Evolutionary conservation across 2,888 invertebrate genomes (phyloP).

Genomic region (Lepidochitona cinerea): DNA sequence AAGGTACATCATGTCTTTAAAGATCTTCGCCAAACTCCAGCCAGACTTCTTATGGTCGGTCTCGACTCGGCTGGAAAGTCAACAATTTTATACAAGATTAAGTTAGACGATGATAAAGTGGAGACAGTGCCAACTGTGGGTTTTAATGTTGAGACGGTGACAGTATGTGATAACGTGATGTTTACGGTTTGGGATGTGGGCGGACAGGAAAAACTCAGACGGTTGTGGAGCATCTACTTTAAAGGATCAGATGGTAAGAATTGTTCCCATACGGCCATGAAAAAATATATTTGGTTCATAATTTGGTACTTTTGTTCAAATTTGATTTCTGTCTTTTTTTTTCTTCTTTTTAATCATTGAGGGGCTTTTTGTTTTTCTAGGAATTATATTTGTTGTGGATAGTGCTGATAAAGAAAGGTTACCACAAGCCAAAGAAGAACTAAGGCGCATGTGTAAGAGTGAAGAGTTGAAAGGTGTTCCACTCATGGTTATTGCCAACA

Average conservation of each 20-base stretch:
- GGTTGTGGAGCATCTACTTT: constrained; percentile 38
- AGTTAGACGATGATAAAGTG: neutral
- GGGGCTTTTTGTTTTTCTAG: too few species aligned
- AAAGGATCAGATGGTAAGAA: constrained; percentile 5
- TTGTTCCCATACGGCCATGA: too few species aligned
- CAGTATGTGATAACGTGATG: neutral
- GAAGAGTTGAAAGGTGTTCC: constrained; percentile 6
- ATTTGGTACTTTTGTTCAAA: too few species aligned
- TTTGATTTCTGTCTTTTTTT: too few species aligned
- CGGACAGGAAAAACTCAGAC: constrained; percentile 54
- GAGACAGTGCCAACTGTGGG: neutral
- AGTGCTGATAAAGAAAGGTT: neutral
- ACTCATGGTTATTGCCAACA: constrained; percentile 1
- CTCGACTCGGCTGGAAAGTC: constrained; percentile 2
- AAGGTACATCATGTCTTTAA: too few species aligned
- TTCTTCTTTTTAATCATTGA: too few species aligned
- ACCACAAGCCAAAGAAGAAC: neutral
- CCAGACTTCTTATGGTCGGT: too few species aligned
- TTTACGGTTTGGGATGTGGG: constrained; percentile 36
- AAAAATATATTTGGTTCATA: too few species aligned
- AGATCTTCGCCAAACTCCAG: too few species aligned
- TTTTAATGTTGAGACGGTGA: constrained; percentile 24
- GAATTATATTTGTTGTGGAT: constrained; percentile 1
- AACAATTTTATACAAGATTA: constrained; percentile 5
- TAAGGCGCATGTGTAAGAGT: neutral